Evolutionary conservation across 2,888 invertebrate species (phyloP).

Genomic region (Scaptomyza polygonia): DNA sequence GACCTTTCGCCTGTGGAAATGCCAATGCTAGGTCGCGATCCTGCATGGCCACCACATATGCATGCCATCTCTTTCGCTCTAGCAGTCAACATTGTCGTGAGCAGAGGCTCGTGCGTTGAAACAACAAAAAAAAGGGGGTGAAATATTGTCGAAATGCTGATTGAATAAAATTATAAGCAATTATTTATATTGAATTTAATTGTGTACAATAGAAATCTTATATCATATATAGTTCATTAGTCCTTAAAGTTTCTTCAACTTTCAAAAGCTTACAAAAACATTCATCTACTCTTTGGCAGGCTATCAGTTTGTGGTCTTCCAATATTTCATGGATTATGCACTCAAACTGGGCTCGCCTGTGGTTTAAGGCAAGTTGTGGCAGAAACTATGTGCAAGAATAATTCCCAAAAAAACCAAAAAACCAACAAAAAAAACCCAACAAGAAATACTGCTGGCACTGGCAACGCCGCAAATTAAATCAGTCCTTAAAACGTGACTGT

Average conservation of each 20-base stretch:
- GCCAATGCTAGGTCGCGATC: conserved; percentile 64
- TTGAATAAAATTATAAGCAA: too few relatives aligned
- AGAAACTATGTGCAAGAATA: conserved; percentile 2
- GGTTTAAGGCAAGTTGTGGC: not conserved
- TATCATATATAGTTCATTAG: too few relatives aligned
- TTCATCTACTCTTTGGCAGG: not conserved
- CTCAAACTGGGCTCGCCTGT: not conserved
- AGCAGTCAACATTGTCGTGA: conserved; percentile 11
- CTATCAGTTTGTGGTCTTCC: not conserved
- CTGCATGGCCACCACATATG: conserved; percentile 44
- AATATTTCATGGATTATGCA: conserved; percentile 26
- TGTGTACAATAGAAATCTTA: too few relatives aligned
- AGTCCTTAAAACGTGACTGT: conserved; percentile 63
- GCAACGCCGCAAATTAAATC: conserved; percentile 57
- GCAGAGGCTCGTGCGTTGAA: conserved; percentile 63
- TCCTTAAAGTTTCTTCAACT: not conserved
- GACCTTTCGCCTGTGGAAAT: conserved; percentile 62
- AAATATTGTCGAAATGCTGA: too few relatives aligned
- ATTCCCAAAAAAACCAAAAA: not conserved
- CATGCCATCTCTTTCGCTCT: conserved; percentile 46
- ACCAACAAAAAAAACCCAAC: too few relatives aligned
- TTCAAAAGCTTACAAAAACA: not conserved
- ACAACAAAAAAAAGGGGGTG: conserved; percentile 41
- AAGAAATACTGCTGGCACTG: conserved; percentile 5
- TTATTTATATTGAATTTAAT: too few relatives aligned